phyloP scores from a whole-genome alignment of 2,113 vertebrate species.

The Datnioides undecimradiatus region DNA sequence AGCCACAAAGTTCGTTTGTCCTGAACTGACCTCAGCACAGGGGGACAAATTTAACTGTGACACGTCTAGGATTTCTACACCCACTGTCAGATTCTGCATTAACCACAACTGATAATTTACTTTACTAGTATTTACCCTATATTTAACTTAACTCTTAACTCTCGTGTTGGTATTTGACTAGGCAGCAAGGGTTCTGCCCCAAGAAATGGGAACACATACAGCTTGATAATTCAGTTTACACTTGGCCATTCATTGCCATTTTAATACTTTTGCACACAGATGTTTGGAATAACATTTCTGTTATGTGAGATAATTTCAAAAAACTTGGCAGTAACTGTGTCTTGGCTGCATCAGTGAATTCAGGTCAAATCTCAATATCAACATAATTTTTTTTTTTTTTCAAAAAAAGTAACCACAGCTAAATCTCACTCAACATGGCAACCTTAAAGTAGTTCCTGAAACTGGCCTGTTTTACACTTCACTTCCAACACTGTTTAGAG shows the following conservation, averaged over 20 bases:
- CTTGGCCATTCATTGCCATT: no score
- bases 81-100: neutral
- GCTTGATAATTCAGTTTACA: no score
- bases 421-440: neutral
- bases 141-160: neutral
- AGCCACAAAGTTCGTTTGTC: conserved; percentile 14
- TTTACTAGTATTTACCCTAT: neutral
- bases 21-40: conserved; percentile 24
- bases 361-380: neutral
- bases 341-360: neutral
- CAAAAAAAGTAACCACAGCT: neutral
- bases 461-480: neutral
- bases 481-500: neutral
- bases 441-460: neutral
- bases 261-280: no score
- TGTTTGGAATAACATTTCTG: no score
- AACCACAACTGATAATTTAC: neutral
- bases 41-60: conserved; percentile 12
- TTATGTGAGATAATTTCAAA: neutral
- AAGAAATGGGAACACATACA: no score
- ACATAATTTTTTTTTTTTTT: neutral
- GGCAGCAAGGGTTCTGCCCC: neutral
- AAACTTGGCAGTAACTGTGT: neutral
- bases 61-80: neutral
- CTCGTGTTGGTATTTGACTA: neutral